Base-by-base conservation (phyloP, 2,113 vertebrate species). In the Malurus alboscapulatus region DNA sequence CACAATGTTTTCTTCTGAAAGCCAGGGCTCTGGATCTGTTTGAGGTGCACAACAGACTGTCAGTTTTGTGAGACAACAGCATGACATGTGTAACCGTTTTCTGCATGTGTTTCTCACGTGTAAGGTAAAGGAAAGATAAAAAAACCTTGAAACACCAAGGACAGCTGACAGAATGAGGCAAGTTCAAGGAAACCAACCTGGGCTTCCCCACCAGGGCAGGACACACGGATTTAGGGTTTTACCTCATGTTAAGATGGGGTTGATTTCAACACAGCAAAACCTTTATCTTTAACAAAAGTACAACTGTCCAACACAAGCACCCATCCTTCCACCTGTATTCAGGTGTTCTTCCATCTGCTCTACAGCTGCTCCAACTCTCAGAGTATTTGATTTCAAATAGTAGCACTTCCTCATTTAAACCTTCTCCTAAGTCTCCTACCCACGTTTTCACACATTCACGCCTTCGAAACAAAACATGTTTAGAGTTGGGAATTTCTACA, bases 221-320 rank as follows among this genome's bases (percentile, higher is more conserved):
- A 51, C 21, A 4, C 1, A 9, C 0, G 42, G 16, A 42, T 50
- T 71, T 22, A 25, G 34, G 69, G 7, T 5, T 71, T 54, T 10
- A 34, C 10, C 51, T 81, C 48, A 30, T 2, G 13, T 10, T 22
- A 38, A 10, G 6, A 59, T 14, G 48, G 17, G 7, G 17, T 14
- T 30, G 17, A 59, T 36, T 82, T 45, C 30, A 48, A 44, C 30
- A 19, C 27, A 62, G n/a, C 6, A 44, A 10, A 69, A 42, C 14
- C 8, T 83, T 50, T 27, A 78, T 12, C 8, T 83, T 50, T 30
- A 79, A 30, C 9, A 58, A 22, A 40, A 44, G 6, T 24, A 16
- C 5, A 53, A 3, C 15, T 50, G 14, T 42, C 32, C 45, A 42
- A 11, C 48, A 68, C 0, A 3, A 21, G 6, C 20, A 25, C 2